Evolutionary conservation across 2,113 vertebrate genomes (phyloP), one percentile per base, ranked within the genome.

Genomic region (Sclerurus mexicanus): DNA sequence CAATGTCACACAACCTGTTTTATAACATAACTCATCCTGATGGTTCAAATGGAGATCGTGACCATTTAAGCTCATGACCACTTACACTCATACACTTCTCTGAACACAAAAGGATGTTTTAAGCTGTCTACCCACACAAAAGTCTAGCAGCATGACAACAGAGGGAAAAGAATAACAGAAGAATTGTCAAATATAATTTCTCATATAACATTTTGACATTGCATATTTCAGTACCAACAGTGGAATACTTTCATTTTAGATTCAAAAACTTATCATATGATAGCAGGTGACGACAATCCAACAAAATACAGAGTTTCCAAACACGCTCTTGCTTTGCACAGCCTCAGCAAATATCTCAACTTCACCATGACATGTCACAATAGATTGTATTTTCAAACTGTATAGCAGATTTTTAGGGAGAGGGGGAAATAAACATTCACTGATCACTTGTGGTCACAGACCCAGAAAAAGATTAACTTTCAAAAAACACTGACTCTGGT

Each of bases 1-100:
- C 60, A 92, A 96, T 73, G 91, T 22, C 80, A 94, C 56, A 73
- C 44, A 71, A 73, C 55, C 71, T 80, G 71, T 87, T 95, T 74
- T 83, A 86, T 85, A 80, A 67, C 39, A 35, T 50, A 90, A 77
- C n/a, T 83, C 53, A 47, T 30, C 79, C 42, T 72, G 62, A 40
- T 91, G 44, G 95, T 77, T 93, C 88, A 93, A 90, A 49, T 7
- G 64, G 53, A 86, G 56, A 95, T 58, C 3, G 1, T 73, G 86
- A 91, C 73, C 60, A 68, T 49, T 77, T 87, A 63, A 69, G 24
- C 24, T 85, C 33, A 66, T 9, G 85, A 87, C 76, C 77, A 53
- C 75, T 83, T 93, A 72, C 46, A 40, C 27, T 72, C 28, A 60
- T 7, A n/a, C 15, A 52, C 27, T 68, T 90, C 49, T 52, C 31